Base-by-base conservation (phyloP, 2,113 vertebrate genomes). In the Aptenodytes patagonicus region DNA sequence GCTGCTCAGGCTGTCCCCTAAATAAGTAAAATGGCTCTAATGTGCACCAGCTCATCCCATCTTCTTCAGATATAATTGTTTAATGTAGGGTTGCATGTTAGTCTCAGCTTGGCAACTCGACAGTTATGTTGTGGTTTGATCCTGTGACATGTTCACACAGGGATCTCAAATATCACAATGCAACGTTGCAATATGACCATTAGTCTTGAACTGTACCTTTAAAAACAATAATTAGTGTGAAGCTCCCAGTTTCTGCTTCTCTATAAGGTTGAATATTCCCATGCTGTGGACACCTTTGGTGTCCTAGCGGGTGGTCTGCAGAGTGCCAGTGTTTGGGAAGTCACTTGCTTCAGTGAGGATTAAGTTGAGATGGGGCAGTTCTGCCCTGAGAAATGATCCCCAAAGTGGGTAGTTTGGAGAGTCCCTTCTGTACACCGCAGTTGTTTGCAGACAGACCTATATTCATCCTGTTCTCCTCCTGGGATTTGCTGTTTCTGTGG, bases 11-110 rank as follows among this genome's bases (percentile, higher is more conserved):
- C 19, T 89, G 34, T 38, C 26, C n/a, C 12, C 20, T 71, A 75
- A 78, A 79, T 69, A 42, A 87, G 31, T 75, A 51, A 80, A 86
- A 61, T n/a, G 36, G 13, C 38, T 90, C 34, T 92, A 47, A 78
- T 13, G 11, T 54, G 52, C 34, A 54, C 25, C 57, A 93, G 55
- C 44, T 87, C 68, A 64, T 89, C 55, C 42, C 22, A 17, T 51
- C 87, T 84, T 42, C 55, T 93, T 83, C 55, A 51, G 51, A 22
- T 36, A 17, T 20, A 54, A 26, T 51, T 66, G 55, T 52, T 83
- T 52, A 81, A 76, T 36, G 24, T 42, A 16, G 4, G 0, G 0
- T 70, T 88, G n/a, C 42, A 34, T 2, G 2, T 68, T 24, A 58
- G 24, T 54, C n/a, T 71, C 11, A 18, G n/a, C 14, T 16, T 82